Evolutionary conservation across 1,140 invertebrate species (phyloP), one percentile per base, ranked within the genome.

Genomic region (Homarus americanus): DNA sequence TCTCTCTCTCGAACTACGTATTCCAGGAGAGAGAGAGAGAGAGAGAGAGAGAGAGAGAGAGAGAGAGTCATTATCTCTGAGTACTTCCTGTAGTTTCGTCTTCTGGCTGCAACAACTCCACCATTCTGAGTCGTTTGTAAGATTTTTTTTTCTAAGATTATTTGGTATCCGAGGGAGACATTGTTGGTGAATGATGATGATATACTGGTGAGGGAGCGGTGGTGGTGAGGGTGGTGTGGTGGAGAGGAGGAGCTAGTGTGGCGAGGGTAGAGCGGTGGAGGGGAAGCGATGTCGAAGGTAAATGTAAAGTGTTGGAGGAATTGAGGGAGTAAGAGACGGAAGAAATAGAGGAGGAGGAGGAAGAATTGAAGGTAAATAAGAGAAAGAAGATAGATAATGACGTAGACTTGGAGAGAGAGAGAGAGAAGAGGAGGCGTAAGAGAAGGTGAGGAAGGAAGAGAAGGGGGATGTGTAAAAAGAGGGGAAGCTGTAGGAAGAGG

Each of bases 381-480:
- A 58, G 79, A 58, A 1, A 58, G 44, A 32, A n/a, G 32, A 34
- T 12, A 17, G 34, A 44, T 32, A 32, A 53, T 34, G 12, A 28
- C 12, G n/a, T 24, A 20, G n/a, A n/a, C n/a, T n/a, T n/a, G 53
- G 41, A 82, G n/a, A 36, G 41, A 58, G 53, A 34, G 79, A 58
- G 40, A 82, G 32, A 36, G 41, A 15, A 32, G 28, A 36, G 32
- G 44, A 2, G 32, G 5, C 4, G 44, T 7, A 24, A 28, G 79
- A 36, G 44, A 82, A 32, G n/a, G 44, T 53, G 44, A 80, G 44
- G 32, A n/a, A n/a, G n/a, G n/a, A n/a, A n/a, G n/a, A n/a, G n/a
- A n/a, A n/a, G n/a, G n/a, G n/a, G n/a, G n/a, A n/a, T n/a, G n/a
- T n/a, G n/a, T n/a, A n/a, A n/a, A n/a, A n/a, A n/a, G n/a, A n/a